phyloP scores from a whole-genome alignment of 2,113 vertebrate species.

The Tetrao urogallus region DNA sequence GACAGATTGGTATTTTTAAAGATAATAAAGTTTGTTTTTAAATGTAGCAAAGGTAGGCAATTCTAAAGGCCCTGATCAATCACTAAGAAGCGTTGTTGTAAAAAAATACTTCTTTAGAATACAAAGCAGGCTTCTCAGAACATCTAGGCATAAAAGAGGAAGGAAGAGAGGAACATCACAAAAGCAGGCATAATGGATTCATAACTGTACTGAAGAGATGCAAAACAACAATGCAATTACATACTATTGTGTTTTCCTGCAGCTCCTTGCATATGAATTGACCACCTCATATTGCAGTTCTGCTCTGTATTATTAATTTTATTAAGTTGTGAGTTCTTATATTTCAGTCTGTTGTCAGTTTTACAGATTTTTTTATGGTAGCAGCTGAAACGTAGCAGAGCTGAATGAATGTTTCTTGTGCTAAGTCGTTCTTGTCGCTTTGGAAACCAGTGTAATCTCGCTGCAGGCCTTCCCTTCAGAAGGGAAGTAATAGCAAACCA shows the following conservation, averaged over 20 bases:
- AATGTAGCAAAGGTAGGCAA: constrained; percentile 68
- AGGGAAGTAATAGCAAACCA: constrained; percentile 53
- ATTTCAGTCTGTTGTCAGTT: constrained; percentile 60
- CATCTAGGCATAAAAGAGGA: constrained; percentile 53
- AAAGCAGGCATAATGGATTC: constrained; percentile 71
- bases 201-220: constrained; percentile 60
- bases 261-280: constrained; percentile 35
- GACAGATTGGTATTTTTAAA: constrained; percentile 61
- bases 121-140: constrained; percentile 70
- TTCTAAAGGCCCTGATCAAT: constrained; percentile 70
- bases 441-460: not conserved
- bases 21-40: constrained; percentile 64
- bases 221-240: constrained; percentile 66
- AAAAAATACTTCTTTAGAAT: constrained; percentile 72
- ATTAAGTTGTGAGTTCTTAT: constrained; percentile 52
- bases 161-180: constrained; percentile 58
- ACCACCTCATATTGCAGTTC: constrained; percentile 43
- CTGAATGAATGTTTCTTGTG: constrained; percentile 49
- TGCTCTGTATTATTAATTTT: constrained; percentile 63
- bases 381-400: constrained; percentile 16
- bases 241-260: constrained; percentile 36
- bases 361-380: constrained; percentile 51
- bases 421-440: not conserved
- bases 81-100: constrained; percentile 73
- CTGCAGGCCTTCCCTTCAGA: not conserved